phyloP scores from a whole-genome alignment of 2,888 invertebrate genomes.

The Cistogaster globosa region DNA sequence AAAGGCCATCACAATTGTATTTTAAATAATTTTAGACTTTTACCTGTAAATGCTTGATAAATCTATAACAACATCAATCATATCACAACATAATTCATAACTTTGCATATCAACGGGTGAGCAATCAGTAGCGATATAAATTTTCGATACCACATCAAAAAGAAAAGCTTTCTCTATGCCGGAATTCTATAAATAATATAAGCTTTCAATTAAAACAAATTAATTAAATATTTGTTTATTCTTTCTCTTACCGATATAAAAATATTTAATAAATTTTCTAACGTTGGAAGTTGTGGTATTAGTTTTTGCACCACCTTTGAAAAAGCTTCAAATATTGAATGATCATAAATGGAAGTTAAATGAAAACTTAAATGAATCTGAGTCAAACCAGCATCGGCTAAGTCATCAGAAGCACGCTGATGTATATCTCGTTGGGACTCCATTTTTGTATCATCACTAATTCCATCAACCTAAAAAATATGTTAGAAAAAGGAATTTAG shows the following conservation, averaged over 20 bases:
- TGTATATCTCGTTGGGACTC: slow-evolving; percentile 99
- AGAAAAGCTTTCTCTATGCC: slow-evolving; percentile 99
- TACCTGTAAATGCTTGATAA: slow-evolving; percentile 99
- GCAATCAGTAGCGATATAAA: slow-evolving; percentile 99
- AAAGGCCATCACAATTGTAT: no score
- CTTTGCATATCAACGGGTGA: slow-evolving; percentile 99
- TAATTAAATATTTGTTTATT: slow-evolving; percentile 22
- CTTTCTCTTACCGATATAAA: slow-evolving; percentile 93
- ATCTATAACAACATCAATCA: slow-evolving; percentile 99
- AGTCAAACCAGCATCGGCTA: slow-evolving; percentile 93
- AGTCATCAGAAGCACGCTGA: slow-evolving; percentile 97
- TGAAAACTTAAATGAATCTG: slow-evolving; percentile 97
- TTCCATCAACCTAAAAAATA: slow-evolving; percentile 91
- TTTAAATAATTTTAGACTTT: slow-evolving; percentile 67
- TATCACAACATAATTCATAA: slow-evolving; percentile 99
- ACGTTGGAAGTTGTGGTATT: slow-evolving; percentile 97
- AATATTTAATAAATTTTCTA: slow-evolving; percentile 98
- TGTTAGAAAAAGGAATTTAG: not conserved
- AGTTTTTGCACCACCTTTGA: slow-evolving; percentile 99
- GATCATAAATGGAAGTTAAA: slow-evolving; percentile 99
- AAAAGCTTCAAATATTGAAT: slow-evolving; percentile 99
- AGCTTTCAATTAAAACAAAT: not conserved
- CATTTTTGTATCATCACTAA: slow-evolving; percentile 99
- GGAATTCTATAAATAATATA: slow-evolving; percentile 89
- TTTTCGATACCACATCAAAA: slow-evolving; percentile 99